Conservation (phyloP, 2,888 invertebrate genomes). For the Biston betularia region DNA sequence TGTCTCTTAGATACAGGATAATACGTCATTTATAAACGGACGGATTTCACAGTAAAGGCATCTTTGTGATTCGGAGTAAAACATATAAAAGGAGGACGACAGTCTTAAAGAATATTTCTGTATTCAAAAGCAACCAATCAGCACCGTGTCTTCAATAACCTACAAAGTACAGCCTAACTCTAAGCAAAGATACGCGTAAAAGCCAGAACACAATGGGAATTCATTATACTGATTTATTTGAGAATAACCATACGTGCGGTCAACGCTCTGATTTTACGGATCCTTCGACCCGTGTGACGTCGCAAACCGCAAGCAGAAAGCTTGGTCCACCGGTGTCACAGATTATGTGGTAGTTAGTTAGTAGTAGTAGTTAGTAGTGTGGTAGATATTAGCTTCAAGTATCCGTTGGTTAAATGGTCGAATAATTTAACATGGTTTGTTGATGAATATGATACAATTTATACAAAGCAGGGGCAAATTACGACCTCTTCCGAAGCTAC, state of each 20-base stretch:
- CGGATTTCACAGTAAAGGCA: no score
- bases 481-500: not conserved
- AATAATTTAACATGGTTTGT: no score
- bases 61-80: no score
- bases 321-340: slow-evolving; percentile 7
- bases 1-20: no score
- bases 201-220: slow-evolving; percentile 23
- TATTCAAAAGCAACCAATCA: no score
- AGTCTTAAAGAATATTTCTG: no score
- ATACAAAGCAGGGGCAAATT: not conserved
- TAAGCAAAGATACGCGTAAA: not conserved
- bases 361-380: no score
- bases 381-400: not conserved
- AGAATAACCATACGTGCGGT: slow-evolving; percentile 23
- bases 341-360: slow-evolving; percentile 11
- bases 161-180: not conserved
- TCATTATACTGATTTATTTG: slow-evolving; percentile 30
- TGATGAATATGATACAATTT: not conserved
- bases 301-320: slow-evolving; percentile 24
- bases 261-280: slow-evolving; percentile 32
- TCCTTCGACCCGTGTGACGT: slow-evolving; percentile 36
- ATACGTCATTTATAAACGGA: no score
- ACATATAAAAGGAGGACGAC: no score
- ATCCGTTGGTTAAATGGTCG: no score
- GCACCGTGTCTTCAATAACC: not conserved